Evolutionary conservation across 2,888 invertebrate species (phyloP).

Genomic region (Acanthosepion pharaonis): DNA sequence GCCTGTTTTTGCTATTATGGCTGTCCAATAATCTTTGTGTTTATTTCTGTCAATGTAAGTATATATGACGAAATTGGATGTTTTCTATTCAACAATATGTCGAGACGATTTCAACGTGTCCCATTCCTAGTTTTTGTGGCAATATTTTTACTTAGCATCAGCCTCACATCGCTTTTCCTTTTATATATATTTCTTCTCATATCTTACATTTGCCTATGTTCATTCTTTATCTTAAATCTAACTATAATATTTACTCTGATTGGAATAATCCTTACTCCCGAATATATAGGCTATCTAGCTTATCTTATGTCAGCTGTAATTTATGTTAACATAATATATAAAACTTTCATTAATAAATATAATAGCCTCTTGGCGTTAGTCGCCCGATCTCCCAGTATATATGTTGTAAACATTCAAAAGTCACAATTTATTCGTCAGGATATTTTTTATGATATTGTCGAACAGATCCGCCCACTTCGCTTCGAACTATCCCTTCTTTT

Average conservation of each 20-base stretch:
- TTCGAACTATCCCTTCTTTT: not conserved
- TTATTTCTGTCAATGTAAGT: not conserved
- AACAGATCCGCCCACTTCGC: not conserved
- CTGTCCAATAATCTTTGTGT: not conserved
- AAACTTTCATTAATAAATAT: not conserved
- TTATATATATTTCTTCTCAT: not conserved
- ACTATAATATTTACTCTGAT: not conserved
- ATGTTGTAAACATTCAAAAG: not conserved
- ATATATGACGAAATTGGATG: not conserved
- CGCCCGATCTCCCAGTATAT: no score
- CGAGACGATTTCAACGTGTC: not conserved
- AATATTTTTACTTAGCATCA: not conserved
- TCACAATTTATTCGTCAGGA: not conserved
- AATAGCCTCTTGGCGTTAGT: not conserved
- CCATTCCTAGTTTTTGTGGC: not conserved
- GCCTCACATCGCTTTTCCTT: not conserved
- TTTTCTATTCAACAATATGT: not conserved
- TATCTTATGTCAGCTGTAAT: not conserved
- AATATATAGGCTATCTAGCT: not conserved
- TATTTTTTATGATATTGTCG: not conserved
- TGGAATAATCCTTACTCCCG: not conserved
- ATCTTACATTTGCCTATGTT: not conserved
- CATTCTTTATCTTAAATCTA: not conserved
- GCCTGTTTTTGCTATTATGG: not conserved
- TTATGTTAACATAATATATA: not conserved